Base-by-base conservation (phyloP, 2,797 vertebrate species). In the Chromobotia macracanthus region DNA sequence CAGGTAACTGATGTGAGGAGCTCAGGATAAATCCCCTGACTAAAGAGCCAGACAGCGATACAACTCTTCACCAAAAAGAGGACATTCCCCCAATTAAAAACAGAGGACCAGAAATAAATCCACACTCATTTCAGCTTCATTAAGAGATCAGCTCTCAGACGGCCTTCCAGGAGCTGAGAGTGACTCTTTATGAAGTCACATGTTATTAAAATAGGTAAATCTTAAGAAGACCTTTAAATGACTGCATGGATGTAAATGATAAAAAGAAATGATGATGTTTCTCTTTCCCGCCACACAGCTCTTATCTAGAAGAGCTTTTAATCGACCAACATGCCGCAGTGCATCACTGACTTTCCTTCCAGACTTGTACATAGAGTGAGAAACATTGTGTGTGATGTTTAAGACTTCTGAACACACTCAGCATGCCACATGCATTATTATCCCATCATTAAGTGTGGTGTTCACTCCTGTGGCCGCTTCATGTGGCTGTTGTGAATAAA, bases 21-120 rank as follows among this genome's bases (percentile, higher is more conserved):
- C 88, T 89, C 80, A 35, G 78, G 84, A 80, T 82, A 84, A 81
- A 83, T 76, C 51, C 50, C 79, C n/a, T 51, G 21, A 77, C 48
- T 53, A 77, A 80, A 41, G 60, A 77, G 53, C 58, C 53, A 23
- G 41, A 56, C 56, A 72, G 75, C 21, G 3, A 68, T 68, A 58
- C 38, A 12, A 31, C 53, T 25, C 68, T 35, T 68, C 61, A 73
- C 78, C 15, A 16, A 78, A 82, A 85, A 74, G 75, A 53, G 77
- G 23, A 56, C 63, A 58, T 81, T 83, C 66, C 67, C 55, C 81
- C 86, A 86, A 91, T 89, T 79, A 86, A 82, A 83, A 83, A 71
- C 25, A 12, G 11, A 61, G 66, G 51, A 73, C 35, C 55, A 69
- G 60, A 60, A 31, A 68, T 23, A 68, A 64, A 38, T 64, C 31